phyloP scores from a whole-genome alignment of 2,888 invertebrate species.

The Scaptomyza flava region DNA sequence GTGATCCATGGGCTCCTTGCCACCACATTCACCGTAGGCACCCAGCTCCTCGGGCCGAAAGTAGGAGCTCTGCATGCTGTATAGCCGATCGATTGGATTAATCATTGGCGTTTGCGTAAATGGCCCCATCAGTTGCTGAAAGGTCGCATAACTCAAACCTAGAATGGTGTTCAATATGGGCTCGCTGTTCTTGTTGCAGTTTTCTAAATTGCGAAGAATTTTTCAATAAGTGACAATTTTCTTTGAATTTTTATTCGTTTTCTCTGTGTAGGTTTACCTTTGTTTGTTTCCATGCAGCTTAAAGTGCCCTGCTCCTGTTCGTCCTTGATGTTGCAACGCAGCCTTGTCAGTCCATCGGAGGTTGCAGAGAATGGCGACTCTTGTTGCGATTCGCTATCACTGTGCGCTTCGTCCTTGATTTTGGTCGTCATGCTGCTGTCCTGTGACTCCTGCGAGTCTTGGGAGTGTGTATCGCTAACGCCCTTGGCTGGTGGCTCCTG shows the following conservation, averaged over 20 bases:
- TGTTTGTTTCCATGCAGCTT: slow-evolving; percentile 83
- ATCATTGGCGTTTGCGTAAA: slow-evolving; percentile 84
- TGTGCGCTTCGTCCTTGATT: slow-evolving; percentile 87
- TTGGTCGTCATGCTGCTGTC: slow-evolving; percentile 86
- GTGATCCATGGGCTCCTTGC: slow-evolving; percentile 78
- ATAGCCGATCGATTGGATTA: slow-evolving; percentile 87
- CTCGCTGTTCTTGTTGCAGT: slow-evolving; percentile 84
- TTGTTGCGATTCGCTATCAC: slow-evolving; percentile 85
- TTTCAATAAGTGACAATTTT: background rate
- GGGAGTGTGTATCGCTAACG: slow-evolving; percentile 83
- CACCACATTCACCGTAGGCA: slow-evolving; percentile 78
- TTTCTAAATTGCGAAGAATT: slow-evolving; percentile 68
- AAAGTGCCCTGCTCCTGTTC: slow-evolving; percentile 83
- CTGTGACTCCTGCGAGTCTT: slow-evolving; percentile 85
- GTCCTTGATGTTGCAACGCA: slow-evolving; percentile 81
- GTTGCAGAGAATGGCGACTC: slow-evolving; percentile 80
- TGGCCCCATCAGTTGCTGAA: slow-evolving; percentile 84
- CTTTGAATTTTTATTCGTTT: background rate
- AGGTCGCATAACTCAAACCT: slow-evolving; percentile 84
- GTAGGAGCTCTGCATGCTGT: slow-evolving; percentile 88
- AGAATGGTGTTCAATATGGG: slow-evolving; percentile 84
- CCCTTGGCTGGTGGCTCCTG: slow-evolving; percentile 85
- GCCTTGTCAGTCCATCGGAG: slow-evolving; percentile 73
- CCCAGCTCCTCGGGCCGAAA: slow-evolving; percentile 86
- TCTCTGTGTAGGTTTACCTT: slow-evolving; percentile 65